Conservation (phyloP, 2,113 vertebrate species). For the Pangasianodon hypophthalmus region DNA sequence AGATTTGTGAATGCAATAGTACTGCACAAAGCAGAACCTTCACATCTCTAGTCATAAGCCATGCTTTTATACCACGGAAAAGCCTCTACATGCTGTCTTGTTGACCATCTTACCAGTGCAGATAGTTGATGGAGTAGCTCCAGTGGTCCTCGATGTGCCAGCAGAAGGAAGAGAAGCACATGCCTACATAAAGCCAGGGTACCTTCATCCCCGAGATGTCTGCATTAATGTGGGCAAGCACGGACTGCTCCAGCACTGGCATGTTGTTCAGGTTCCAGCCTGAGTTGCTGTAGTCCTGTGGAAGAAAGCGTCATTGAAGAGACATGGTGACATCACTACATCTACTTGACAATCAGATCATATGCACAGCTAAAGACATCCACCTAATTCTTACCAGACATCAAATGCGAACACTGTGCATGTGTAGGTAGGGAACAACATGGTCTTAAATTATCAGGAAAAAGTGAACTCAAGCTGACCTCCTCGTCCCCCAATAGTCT, state of each 20-base stretch:
- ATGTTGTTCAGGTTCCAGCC: conserved; percentile 99
- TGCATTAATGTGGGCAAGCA: conserved; percentile 93
- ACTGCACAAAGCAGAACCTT: neutral
- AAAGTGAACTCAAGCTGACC: conserved; percentile 68
- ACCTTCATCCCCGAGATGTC: conserved; percentile 99
- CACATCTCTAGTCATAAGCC: neutral
- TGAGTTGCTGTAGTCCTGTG: conserved; percentile 91
- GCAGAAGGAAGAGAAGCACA: conserved; percentile 99
- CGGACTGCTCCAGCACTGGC: conserved; percentile 96
- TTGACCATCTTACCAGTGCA: conserved; percentile 84
- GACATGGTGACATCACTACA: neutral
- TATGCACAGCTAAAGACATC: neutral
- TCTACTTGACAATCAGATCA: neutral
- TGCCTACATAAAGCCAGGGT: conserved; percentile 96
- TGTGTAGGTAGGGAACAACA: neutral
- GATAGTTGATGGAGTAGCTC: conserved; percentile 98
- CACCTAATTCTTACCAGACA: neutral
- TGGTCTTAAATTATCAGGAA: neutral
- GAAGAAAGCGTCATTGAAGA: neutral
- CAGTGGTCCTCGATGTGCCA: conserved; percentile 99
- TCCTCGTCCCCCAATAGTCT: conserved; percentile 93
- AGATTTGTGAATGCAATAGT: neutral
- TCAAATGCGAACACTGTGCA: neutral
- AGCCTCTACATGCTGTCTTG: neutral
- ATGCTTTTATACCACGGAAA: neutral